Conservation (phyloP, 30 jellyfish, hydroid and myxozoan genomes). For the Turritopsis dohrnii region DNA sequence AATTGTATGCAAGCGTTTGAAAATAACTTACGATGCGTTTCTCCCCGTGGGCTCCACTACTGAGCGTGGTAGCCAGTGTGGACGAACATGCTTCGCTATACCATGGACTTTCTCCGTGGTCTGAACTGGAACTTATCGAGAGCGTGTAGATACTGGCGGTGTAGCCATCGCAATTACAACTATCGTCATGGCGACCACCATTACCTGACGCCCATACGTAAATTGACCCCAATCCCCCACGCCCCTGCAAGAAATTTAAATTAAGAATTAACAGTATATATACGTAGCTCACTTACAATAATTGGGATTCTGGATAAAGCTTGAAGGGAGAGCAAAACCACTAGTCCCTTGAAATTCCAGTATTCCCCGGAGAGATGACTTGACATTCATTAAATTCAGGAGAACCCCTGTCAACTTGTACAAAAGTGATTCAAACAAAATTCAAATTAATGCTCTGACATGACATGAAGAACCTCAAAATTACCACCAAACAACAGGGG, state of each 20-base stretch:
- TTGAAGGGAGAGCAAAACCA: not conserved
- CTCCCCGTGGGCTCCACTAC: constrained; percentile 99
- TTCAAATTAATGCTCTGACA: too few species aligned
- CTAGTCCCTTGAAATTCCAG: too few species aligned
- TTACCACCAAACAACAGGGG: too few species aligned
- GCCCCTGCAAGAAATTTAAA: constrained; percentile 64
- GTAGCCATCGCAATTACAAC: constrained; percentile 99
- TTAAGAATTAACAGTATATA: too few species aligned
- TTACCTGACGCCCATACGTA: constrained; percentile 99
- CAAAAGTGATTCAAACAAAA: too few species aligned
- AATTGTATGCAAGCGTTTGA: too few species aligned
- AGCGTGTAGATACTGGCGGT: constrained; percentile 96
- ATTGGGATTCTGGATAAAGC: too few species aligned
- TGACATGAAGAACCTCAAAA: too few species aligned
- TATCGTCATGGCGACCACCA: constrained; percentile 99
- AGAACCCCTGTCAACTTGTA: too few species aligned
- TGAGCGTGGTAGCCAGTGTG: constrained; percentile 93
- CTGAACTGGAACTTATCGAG: constrained; percentile 97
- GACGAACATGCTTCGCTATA: constrained; percentile 99
- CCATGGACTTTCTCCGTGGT: constrained; percentile 99
- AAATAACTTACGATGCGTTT: constrained; percentile 78
- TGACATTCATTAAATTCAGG: too few species aligned
- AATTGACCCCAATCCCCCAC: constrained; percentile 99
- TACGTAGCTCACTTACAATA: too few species aligned
- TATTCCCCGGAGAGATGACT: too few species aligned